Percentiles rank a stretch among this genome's conserved stretches.
phyloP scores from a whole-genome alignment of 2,113 vertebrate genomes.

The Balaenoptera acutorostrata region DNA sequence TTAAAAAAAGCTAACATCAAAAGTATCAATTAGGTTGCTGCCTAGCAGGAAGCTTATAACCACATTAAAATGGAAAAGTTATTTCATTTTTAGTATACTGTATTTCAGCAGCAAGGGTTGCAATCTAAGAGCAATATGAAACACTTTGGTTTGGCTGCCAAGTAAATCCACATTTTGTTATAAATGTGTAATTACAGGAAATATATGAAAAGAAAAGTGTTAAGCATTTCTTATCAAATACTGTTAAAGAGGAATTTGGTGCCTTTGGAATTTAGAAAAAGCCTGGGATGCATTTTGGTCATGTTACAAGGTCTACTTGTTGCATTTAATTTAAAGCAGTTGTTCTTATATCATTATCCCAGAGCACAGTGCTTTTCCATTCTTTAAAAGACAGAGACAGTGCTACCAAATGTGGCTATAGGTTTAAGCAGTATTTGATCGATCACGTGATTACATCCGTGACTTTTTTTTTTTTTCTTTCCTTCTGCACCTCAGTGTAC shows the following conservation, averaged over 20 bases:
- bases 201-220: slow-evolving; percentile 23
- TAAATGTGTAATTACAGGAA: slow-evolving; percentile 60
- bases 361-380: not conserved
- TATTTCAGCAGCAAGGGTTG: slow-evolving; percentile 61
- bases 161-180: slow-evolving; percentile 61
- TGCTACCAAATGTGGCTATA: not conserved
- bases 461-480: not conserved
- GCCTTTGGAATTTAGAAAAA: slow-evolving; percentile 32
- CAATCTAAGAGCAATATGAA: slow-evolving; percentile 64
- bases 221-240: slow-evolving; percentile 12
- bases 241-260: slow-evolving; percentile 46
- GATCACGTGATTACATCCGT: not conserved
- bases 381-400: slow-evolving; percentile 21
- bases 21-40: slow-evolving; percentile 84
- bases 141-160: slow-evolving; percentile 35
- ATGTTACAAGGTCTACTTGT: slow-evolving; percentile 43
- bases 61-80: slow-evolving; percentile 82
- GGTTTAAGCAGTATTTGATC: not conserved
- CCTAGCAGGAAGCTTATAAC: slow-evolving; percentile 80
- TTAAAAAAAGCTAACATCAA: slow-evolving; percentile 78
- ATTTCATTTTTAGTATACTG: slow-evolving; percentile 74
- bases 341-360: slow-evolving; percentile 33
- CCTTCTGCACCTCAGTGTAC: not conserved
- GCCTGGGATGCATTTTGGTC: slow-evolving; percentile 32
- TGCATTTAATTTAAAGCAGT: slow-evolving; percentile 66